Evolutionary conservation across 1,140 invertebrate genomes (phyloP), one percentile per base, ranked within the genome.

Genomic region (Drosophila dunni): DNA sequence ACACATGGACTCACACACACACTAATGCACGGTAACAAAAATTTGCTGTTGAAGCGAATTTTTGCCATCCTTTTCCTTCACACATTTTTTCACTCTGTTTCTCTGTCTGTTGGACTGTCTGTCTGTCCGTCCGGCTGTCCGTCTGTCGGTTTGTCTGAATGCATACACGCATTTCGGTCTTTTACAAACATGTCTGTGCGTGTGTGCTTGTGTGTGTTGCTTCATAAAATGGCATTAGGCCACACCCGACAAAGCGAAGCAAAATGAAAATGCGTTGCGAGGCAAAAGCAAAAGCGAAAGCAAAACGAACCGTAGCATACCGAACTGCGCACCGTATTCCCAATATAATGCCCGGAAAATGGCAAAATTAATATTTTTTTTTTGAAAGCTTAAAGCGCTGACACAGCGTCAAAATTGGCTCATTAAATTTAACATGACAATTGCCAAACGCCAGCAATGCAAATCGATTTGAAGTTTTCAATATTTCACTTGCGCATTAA

Each of bases 281-380:
- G 20, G 38, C 38, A 57, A 53, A 51, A 60, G 24, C n/a, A 24
- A 45, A 60, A 60, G 24, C n/a, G 20, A 45, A 60, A 62, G 29
- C 13, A 38, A 10, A 46, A 7, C 15, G 17, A 56, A 48, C 44
- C 33, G 42, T 50, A 50, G 8, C n/a, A 33, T 13, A 51, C 29
- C 7, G 29, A 69, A 68, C 10, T 29, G 6, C 24, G 24, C 24
- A 29, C 24, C 24, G 24, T 29, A 5, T 29, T 29, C 24, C 73
- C 65, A 70, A 79, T 82, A 79, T 73, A 82, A 82, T 63, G 78
- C 64, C 64, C 75, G 68, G 79, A 62, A 82, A 79, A 86, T 82
- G 83, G 61, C 65, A 77, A 88, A 82, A 86, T 86, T 86, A 86
- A 86, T 86, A 88, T 88, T 76, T 69, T 58, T 54, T 86, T 83